These are phyloP conservation scores for Euspilapteryx auroguttella DNA, from an alignment of 2,888 invertebrate species.

Conservation along the genomic window DNA sequence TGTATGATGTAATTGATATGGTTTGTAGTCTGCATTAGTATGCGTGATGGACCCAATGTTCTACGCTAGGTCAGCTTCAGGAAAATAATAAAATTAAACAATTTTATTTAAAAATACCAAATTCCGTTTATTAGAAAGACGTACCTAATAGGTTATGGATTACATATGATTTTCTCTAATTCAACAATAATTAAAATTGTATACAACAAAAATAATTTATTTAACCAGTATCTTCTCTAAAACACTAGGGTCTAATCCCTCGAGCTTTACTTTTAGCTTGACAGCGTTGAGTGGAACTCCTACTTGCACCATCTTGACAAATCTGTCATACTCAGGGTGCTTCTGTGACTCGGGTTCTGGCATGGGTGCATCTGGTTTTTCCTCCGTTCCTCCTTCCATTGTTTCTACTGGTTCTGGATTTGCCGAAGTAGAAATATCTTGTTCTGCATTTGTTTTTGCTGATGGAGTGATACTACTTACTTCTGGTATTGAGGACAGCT, in stretches of 20 bases:
- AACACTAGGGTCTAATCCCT: conserved; percentile 78
- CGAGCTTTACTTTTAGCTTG: conserved; percentile 77
- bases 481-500: conserved; percentile 59
- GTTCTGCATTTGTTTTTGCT: conserved; percentile 10
- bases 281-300: conserved; percentile 85
- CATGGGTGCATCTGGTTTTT: conserved; percentile 3
- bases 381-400: conserved; percentile 3
- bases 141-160: too few species aligned
- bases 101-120: too few species aligned
- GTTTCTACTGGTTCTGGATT: conserved; percentile 6
- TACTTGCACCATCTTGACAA: conserved; percentile 87
- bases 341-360: conserved; percentile 23
- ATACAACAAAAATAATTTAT: conserved; percentile 9
- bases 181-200: background rate
- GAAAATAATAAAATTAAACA: too few species aligned
- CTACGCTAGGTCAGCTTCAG: too few species aligned
- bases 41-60: too few species aligned
- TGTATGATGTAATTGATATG: too few species aligned
- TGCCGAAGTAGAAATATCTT: conserved; percentile 4
- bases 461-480: conserved; percentile 15
- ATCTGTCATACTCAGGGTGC: conserved; percentile 73
- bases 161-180: background rate
- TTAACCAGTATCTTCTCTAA: conserved; percentile 54
- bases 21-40: too few species aligned
- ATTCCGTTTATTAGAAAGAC: too few species aligned